A percentile compares a stretch with the other conserved stretches of the same genome.
These are phyloP conservation scores for Rhinopithecus roxellana DNA, from an alignment of 2,113 vertebrate genomes.

Conservation along the genomic window DNA sequence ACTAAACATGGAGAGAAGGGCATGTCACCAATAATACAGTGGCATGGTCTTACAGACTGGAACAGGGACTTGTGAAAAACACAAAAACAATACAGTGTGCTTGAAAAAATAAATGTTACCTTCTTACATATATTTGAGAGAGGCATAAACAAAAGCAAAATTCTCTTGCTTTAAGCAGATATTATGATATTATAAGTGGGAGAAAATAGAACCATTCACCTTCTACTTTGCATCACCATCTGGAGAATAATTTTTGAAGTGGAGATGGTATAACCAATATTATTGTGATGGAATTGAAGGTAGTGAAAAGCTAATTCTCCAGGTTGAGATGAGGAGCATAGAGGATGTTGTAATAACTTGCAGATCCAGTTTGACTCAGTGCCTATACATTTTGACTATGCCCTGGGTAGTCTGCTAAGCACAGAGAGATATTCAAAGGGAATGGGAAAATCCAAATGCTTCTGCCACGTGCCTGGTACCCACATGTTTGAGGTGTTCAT, in stretches of 20 bases:
- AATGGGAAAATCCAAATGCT: neutral
- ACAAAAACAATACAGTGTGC: neutral
- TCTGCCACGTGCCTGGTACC: rapidly evolving
- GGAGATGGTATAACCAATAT: neutral
- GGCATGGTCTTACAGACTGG: neutral
- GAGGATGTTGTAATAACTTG: neutral
- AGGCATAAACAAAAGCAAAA: neutral
- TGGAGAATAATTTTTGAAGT: neutral
- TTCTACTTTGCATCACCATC: neutral
- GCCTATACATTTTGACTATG: neutral
- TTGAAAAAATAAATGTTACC: neutral
- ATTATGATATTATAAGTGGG: neutral
- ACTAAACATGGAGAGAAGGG: neutral
- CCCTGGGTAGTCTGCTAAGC: neutral
- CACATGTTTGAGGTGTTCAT: neutral
- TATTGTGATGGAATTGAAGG: neutral
- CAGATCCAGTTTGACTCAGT: neutral
- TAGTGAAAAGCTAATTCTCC: neutral
- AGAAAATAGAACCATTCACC: neutral
- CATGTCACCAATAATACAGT: neutral
- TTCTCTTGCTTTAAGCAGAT: neutral
- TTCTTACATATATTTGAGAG: neutral
- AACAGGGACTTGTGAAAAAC: neutral
- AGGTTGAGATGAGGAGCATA: neutral
- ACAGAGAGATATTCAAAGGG: neutral